phyloP scores from a whole-genome alignment of 2,888 invertebrate species.

The Dorcus hopei region DNA sequence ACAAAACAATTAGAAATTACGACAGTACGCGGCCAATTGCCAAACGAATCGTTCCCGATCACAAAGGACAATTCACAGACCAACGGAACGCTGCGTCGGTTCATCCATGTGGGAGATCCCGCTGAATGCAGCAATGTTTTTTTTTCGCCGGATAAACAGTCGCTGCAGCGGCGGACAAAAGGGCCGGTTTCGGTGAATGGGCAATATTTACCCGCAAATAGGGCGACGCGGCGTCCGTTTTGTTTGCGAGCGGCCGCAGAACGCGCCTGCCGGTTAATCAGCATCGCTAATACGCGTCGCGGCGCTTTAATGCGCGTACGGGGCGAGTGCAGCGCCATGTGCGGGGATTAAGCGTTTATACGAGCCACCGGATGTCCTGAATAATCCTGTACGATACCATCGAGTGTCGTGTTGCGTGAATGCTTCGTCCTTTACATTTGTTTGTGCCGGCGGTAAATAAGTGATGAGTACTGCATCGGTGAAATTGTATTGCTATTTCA shows the following conservation, averaged over 20 bases:
- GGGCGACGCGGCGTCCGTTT: slow-evolving; percentile 29
- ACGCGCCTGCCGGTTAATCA: slow-evolving; percentile 13
- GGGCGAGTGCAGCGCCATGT: background rate
- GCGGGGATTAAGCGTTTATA: slow-evolving; percentile 25
- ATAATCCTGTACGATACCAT: background rate
- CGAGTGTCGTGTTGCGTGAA: background rate
- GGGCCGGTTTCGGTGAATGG: slow-evolving; percentile 8
- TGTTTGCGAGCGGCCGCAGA: slow-evolving; percentile 29
- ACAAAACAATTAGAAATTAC: no score
- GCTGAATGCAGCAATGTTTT: no score
- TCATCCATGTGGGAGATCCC: no score
- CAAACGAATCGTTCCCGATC: no score
- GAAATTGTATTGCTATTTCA: no score
- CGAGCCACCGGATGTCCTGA: slow-evolving; percentile 9
- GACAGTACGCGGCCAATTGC: no score
- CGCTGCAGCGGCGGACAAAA: background rate
- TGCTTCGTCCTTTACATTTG: no score
- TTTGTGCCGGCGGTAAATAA: no score
- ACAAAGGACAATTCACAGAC: no score
- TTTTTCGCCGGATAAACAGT: no score
- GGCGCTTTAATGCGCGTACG: background rate
- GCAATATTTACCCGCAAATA: slow-evolving; percentile 33
- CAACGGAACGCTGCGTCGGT: no score
- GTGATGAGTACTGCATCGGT: no score
- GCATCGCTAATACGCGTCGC: slow-evolving; percentile 13